Conservation (phyloP, 1,140 invertebrate genomes). For the Pygmarrhopalites habei region DNA sequence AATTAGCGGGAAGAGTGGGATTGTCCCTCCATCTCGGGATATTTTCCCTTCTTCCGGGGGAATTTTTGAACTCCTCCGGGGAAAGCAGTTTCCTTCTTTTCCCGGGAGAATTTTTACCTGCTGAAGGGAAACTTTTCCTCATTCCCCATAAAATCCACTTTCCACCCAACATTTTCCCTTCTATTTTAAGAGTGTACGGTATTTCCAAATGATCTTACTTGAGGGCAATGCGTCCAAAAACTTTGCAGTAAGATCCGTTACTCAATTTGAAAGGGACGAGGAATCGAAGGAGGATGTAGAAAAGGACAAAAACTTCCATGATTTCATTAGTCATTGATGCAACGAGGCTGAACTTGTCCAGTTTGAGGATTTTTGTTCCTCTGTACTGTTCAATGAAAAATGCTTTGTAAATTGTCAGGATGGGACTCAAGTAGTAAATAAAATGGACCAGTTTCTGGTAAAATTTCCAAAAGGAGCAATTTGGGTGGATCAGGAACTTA, state of each 20-base stretch:
- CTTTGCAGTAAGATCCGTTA: slow-evolving; percentile 3
- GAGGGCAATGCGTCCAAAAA: neutral
- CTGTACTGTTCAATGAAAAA: neutral
- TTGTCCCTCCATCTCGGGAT: no score
- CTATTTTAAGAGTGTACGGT: no score
- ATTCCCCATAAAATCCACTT: no score
- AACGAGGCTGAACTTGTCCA: neutral
- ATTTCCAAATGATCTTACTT: slow-evolving; percentile 2
- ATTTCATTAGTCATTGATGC: neutral
- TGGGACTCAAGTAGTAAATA: neutral
- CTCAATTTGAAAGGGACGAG: slow-evolving; percentile 3
- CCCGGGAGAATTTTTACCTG: no score
- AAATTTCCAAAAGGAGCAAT: slow-evolving; percentile 18
- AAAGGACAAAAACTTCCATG: neutral
- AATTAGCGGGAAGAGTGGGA: no score
- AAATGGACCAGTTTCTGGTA: neutral
- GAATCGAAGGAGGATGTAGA: slow-evolving; percentile 8
- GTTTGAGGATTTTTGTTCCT: neutral
- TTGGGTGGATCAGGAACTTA: slow-evolving; percentile 19
- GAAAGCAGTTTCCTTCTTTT: no score
- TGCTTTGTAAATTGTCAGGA: neutral
- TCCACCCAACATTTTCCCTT: no score
- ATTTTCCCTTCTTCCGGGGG: no score
- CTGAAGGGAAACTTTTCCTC: no score
- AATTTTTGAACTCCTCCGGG: no score